Evolutionary conservation across 2,888 invertebrate species (phyloP).

Genomic region (Leptarthrus brevirostris): DNA sequence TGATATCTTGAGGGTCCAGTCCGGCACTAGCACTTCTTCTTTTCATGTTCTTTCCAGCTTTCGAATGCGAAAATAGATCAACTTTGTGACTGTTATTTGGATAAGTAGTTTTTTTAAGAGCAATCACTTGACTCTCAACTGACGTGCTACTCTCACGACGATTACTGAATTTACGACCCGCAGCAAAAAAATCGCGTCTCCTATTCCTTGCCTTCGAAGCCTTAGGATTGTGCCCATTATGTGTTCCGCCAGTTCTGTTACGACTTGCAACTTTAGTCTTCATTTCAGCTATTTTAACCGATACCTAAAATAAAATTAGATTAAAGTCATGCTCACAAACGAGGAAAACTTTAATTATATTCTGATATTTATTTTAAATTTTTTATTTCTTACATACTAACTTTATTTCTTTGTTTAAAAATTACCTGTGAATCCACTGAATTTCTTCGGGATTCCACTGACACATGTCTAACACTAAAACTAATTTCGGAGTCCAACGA

Average conservation of each 20-base stretch:
- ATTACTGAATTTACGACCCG: conserved; percentile 62
- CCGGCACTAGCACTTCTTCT: conserved; percentile 63
- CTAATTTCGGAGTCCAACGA: conserved; percentile 78
- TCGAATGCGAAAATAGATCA: conserved; percentile 63
- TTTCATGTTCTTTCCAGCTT: conserved; percentile 60
- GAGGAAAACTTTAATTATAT: too few relatives aligned
- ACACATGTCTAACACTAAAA: conserved; percentile 83
- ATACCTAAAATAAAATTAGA: conserved; percentile 62
- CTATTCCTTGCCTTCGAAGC: conserved; percentile 60
- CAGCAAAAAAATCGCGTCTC: conserved; percentile 61
- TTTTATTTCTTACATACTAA: too few relatives aligned
- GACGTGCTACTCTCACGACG: conserved; percentile 79
- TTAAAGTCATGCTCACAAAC: too few relatives aligned
- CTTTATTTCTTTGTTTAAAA: too few relatives aligned
- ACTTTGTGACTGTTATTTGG: conserved; percentile 65
- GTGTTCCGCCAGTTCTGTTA: conserved; percentile 58
- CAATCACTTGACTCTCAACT: conserved; percentile 79
- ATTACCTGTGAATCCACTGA: conserved; percentile 85
- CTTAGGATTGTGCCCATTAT: conserved; percentile 55
- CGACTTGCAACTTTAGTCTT: conserved; percentile 78
- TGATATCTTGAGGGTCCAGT: conserved; percentile 63
- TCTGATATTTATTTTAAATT: too few relatives aligned
- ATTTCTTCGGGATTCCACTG: conserved; percentile 86
- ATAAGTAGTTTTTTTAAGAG: conserved; percentile 65
- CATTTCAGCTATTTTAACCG: conserved; percentile 85